Evolutionary conservation across 1,140 invertebrate genomes (phyloP), one percentile per base, ranked within the genome.

Genomic region (Polypedilum pembai): DNA sequence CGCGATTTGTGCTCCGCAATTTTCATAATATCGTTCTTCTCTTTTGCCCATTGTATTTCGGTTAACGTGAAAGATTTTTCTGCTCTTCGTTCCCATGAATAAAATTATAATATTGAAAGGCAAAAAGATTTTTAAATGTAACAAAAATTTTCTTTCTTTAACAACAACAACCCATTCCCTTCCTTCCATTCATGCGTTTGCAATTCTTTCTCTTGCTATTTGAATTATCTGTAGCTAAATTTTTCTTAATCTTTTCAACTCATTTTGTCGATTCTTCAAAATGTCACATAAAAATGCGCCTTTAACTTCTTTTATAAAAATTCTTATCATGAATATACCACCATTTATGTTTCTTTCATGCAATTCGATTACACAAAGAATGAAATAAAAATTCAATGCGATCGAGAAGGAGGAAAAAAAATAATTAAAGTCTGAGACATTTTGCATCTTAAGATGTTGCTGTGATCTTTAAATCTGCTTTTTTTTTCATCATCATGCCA

Each of bases 31-130:
- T 56, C 45, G 24, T 33, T 33, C 24, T 33, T 56, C 45, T n/a
- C 45, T n/a, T 56, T 56, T n/a, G 15, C 15, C 45, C 45, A 56
- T 56, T 56, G 45, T 56, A 56, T 56, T 56, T 56, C n/a, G 45
- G 45, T 12, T 56, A 56, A 56, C 45, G 45, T 56, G 45, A 56
- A 56, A 56, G n/a, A 56, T 12, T 56, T 56, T 56, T 56, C 24
- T 33, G 24, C 24, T 5, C 5, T 33, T 33, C 24, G 45, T 56
- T 56, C 45, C 45, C 45, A 56, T 56, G 45, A 56, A 56, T 56
- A 56, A 56, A 56, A 56, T 56, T 56, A 56, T 56, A 56, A 56
- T 56, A 56, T 56, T 56, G 45, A 56, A n/a, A 56, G 45, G 45
- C 45, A 12, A 56, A 33, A 33, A 33, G 5, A 56, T 8, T n/a